A percentile compares a stretch with the other conserved stretches of the same genome.
phyloP scores from a whole-genome alignment of 2,113 vertebrate genomes.

The Gobiocypris rarus region DNA sequence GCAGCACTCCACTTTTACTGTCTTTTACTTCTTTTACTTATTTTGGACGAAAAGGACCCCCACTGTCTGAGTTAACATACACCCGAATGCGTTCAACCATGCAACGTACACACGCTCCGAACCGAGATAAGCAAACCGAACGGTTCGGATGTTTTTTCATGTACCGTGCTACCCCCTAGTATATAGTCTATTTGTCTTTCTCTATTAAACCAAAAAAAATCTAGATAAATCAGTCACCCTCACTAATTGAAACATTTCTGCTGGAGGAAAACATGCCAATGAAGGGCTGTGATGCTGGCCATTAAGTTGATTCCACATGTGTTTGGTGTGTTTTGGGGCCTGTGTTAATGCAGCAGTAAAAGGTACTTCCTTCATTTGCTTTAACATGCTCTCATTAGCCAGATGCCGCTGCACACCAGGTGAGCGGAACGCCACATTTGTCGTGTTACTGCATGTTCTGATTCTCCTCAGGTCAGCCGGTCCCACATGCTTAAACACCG shows the following conservation, averaged over 20 bases:
- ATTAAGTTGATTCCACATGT: constrained; percentile 26
- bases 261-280: not conserved
- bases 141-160: too few species aligned
- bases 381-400: constrained; percentile 36
- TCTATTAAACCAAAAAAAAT: not conserved
- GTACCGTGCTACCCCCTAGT: too few species aligned
- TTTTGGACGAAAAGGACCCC: too few species aligned
- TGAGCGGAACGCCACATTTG: constrained; percentile 19
- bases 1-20: too few species aligned
- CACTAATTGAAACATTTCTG: not conserved
- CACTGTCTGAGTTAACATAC: too few species aligned
- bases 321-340: constrained; percentile 10
- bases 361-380: not conserved
- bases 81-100: too few species aligned
- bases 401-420: constrained; percentile 34
- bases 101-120: too few species aligned
- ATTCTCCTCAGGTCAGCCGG: constrained; percentile 37
- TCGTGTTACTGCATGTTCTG: constrained; percentile 38
- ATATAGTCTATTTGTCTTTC: not conserved
- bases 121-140: too few species aligned
- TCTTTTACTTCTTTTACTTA: too few species aligned
- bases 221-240: not conserved
- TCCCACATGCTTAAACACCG: constrained; percentile 39
- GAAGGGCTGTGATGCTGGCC: not conserved
- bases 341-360: not conserved